Conservation (phyloP, 2,113 vertebrate species). For the Furnarius figulus region DNA sequence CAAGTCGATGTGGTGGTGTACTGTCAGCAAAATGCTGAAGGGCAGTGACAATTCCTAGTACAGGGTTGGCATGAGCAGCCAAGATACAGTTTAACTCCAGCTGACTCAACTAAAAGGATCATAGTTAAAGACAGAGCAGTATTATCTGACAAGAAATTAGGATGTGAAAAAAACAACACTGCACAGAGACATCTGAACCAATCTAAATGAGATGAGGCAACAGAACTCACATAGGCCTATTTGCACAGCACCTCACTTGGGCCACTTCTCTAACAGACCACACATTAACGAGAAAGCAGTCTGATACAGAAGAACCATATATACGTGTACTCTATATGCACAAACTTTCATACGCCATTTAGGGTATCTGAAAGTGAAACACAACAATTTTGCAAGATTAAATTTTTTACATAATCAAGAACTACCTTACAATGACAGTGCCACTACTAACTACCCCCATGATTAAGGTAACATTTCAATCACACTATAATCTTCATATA, state of each 20-base stretch:
- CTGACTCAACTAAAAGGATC: background rate
- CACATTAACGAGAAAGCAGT: fast-evolving
- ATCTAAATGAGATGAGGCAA: background rate
- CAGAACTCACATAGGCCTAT: fast-evolving
- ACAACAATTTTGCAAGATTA: background rate
- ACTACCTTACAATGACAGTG: background rate
- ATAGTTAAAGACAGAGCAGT: background rate
- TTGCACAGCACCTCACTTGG: background rate
- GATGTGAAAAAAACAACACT: background rate
- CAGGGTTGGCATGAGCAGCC: background rate
- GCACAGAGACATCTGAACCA: background rate
- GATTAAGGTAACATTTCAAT: background rate
- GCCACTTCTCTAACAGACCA: background rate
- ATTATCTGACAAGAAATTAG: background rate
- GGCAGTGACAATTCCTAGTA: background rate
- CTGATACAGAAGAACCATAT: background rate
- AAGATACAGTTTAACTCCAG: background rate
- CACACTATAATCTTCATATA: background rate
- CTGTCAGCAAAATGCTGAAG: background rate
- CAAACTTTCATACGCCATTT: background rate
- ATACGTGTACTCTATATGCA: background rate
- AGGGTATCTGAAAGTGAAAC: background rate
- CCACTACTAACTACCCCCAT: background rate
- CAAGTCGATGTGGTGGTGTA: background rate
- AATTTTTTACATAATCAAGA: background rate